Evolutionary conservation across 2,797 vertebrate genomes (phyloP).

Genomic region (Sebastes variabilis): DNA sequence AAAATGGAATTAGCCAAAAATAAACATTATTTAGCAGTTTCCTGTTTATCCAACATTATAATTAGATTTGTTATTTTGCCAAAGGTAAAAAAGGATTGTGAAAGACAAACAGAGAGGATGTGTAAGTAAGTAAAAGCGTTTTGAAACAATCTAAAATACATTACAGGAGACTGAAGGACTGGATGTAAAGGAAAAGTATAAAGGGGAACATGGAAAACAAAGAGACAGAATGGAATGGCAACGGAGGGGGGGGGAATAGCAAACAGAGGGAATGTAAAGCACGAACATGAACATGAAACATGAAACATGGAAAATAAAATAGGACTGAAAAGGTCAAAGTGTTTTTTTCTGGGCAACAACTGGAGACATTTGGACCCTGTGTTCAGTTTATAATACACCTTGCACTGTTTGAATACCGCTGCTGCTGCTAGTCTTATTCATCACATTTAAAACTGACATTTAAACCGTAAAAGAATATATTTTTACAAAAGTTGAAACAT

Average conservation of each 20-base stretch:
- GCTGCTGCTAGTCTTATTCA: neutral
- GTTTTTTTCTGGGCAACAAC: neutral
- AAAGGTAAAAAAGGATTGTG: neutral
- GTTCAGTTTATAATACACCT: neutral
- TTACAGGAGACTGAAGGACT: neutral
- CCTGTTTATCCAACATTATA: no score
- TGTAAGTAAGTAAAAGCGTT: neutral
- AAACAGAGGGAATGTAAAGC: neutral
- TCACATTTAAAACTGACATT: neutral
- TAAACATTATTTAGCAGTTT: neutral
- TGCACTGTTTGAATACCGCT: neutral
- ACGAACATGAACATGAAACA: neutral
- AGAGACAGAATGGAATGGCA: neutral
- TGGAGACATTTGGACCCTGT: neutral
- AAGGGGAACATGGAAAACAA: neutral
- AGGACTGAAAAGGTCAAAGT: constrained; percentile 4
- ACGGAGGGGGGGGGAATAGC: neutral
- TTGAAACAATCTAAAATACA: neutral
- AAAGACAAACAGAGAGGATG: neutral
- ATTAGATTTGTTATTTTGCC: neutral
- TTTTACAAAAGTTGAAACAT: neutral
- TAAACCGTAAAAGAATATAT: neutral
- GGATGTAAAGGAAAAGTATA: neutral
- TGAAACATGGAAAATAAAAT: constrained; percentile 7
- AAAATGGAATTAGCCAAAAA: no score